Percentiles rank a stretch among this genome's conserved stretches.
phyloP scores from a whole-genome alignment of 2,797 vertebrate genomes.

The Vespertilio murinus region DNA sequence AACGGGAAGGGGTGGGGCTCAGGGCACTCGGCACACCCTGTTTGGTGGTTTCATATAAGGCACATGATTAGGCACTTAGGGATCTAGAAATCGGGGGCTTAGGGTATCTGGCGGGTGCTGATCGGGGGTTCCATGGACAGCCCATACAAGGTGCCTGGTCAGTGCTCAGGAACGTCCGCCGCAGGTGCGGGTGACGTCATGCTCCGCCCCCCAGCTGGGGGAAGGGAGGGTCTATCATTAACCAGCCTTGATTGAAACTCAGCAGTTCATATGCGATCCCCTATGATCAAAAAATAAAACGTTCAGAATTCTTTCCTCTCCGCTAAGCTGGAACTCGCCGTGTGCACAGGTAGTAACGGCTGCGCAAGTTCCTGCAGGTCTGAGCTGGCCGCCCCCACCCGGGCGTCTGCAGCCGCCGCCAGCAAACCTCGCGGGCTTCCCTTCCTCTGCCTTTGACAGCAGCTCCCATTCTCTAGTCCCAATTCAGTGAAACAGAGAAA shows the following conservation, averaged over 20 bases:
- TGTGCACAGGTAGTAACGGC: background rate
- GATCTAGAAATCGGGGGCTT: too few species aligned
- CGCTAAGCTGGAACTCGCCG: background rate
- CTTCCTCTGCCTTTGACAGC: background rate
- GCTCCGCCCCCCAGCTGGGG: too few species aligned
- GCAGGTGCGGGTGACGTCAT: too few species aligned
- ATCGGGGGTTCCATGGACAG: too few species aligned
- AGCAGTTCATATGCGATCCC: background rate
- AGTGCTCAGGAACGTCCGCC: too few species aligned
- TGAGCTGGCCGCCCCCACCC: background rate
- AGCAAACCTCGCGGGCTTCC: background rate
- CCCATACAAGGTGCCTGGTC: too few species aligned
- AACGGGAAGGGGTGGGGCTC: too few species aligned
- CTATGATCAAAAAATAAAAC: background rate
- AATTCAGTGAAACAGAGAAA: background rate
- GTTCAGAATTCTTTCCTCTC: background rate
- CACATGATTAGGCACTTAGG: too few species aligned
- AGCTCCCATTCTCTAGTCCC: background rate
- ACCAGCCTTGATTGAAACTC: background rate
- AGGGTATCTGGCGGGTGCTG: too few species aligned
- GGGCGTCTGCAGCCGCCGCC: background rate
- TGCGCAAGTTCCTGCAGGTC: background rate
- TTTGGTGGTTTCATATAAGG: too few species aligned
- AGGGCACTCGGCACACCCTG: too few species aligned
- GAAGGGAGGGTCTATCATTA: background rate